phyloP scores from a whole-genome alignment of 2,113 vertebrate species.

The Labrus mixtus region DNA sequence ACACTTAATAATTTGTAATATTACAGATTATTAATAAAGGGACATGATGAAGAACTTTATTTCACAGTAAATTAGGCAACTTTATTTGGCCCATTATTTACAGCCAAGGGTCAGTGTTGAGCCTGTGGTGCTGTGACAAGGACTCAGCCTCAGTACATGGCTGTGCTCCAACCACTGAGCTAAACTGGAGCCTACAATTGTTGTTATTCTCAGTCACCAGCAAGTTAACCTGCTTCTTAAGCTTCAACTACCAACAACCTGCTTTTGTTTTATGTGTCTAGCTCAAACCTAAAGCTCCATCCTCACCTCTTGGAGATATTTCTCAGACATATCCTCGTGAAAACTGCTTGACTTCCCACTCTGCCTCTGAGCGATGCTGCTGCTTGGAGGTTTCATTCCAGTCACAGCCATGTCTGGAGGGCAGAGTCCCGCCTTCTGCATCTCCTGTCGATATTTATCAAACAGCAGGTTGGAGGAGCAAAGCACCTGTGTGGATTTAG shows the following conservation, averaged over 20 bases:
- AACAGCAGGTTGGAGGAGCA: constrained; percentile 82
- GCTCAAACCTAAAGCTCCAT: background rate
- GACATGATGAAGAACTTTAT: background rate
- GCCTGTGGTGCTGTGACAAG: too few species aligned
- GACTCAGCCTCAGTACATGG: too few species aligned
- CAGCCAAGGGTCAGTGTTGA: too few species aligned
- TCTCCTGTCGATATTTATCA: constrained; percentile 91
- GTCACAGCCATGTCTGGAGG: constrained; percentile 83
- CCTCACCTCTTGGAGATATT: constrained; percentile 82
- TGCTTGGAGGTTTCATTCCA: constrained; percentile 85
- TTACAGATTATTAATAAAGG: too few species aligned
- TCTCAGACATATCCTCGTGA: constrained; percentile 82
- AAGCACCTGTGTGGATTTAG: constrained; percentile 73
- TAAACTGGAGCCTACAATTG: background rate
- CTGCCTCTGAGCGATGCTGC: constrained; percentile 81
- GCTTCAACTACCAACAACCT: background rate
- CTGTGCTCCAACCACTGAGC: too few species aligned
- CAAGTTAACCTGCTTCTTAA: background rate
- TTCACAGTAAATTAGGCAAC: too few species aligned
- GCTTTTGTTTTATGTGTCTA: background rate
- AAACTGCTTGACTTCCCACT: constrained; percentile 86
- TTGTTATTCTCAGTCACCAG: background rate
- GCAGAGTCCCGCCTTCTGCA: constrained; percentile 88
- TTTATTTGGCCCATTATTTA: too few species aligned
- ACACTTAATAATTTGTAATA: too few species aligned